A percentile compares a stretch with the other conserved stretches of the same genome.
phyloP scores from a whole-genome alignment of 2,113 vertebrate species.

The Aleadryas rufinucha region DNA sequence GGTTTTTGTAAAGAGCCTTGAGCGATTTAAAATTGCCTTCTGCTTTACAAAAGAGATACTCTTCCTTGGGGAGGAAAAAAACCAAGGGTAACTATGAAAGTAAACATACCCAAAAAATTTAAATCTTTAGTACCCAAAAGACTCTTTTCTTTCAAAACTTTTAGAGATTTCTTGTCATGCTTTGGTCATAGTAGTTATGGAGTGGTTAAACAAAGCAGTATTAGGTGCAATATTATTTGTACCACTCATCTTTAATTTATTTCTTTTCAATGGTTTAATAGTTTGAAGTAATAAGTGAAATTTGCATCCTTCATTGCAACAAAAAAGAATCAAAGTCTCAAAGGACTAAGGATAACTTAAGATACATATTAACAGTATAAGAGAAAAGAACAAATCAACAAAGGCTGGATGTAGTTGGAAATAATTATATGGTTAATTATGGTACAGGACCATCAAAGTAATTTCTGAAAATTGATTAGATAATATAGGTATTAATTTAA shows the following conservation, averaged over 20 bases:
- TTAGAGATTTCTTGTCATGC: neutral
- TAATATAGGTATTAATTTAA: neutral
- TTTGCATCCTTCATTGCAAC: neutral
- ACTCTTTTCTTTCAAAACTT: neutral
- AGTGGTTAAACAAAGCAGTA: neutral
- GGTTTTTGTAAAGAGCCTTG: neutral
- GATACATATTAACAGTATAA: neutral
- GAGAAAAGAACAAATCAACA: neutral
- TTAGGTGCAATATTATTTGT: neutral
- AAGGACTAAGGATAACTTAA: neutral
- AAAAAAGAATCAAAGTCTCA: neutral
- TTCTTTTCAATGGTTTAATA: neutral
- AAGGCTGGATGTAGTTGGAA: neutral
- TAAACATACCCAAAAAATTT: neutral
- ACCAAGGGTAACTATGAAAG: neutral
- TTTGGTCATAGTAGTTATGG: neutral
- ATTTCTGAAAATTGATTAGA: neutral
- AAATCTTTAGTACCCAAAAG: neutral
- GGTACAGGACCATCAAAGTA: neutral
- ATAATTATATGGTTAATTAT: neutral
- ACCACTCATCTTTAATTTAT: neutral
- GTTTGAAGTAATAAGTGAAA: neutral
- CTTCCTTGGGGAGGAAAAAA: fast-evolving
- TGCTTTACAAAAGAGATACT: neutral
- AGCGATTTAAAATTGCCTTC: neutral